A percentile compares a stretch with the other conserved stretches of the same genome.
These are phyloP conservation scores for Prionailurus viverrinus DNA, from an alignment of 2,113 vertebrate species.

Conservation along the genomic window DNA sequence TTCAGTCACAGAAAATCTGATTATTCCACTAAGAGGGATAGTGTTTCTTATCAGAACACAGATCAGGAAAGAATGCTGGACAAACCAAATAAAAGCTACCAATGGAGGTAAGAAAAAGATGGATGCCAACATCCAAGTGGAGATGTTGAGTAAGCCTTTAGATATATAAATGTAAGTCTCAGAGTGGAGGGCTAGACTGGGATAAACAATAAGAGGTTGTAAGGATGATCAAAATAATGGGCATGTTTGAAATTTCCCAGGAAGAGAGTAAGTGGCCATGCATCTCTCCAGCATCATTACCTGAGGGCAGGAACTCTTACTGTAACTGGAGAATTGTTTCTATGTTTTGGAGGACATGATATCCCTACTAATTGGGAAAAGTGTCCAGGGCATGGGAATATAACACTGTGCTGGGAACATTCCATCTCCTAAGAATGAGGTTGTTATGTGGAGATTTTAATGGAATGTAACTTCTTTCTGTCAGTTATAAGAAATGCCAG, in stretches of 20 bases:
- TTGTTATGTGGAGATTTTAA: slow-evolving; percentile 37
- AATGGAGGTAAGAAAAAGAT: slow-evolving; percentile 27
- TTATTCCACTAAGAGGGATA: neutral
- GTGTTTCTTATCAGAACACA: neutral
- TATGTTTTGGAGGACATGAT: neutral
- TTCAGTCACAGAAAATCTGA: slow-evolving; percentile 6
- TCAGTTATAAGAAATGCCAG: slow-evolving; percentile 42
- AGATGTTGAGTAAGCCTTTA: slow-evolving; percentile 32
- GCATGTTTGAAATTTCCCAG: neutral
- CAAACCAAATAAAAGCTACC: neutral
- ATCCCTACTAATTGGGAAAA: neutral
- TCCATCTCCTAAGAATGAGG: slow-evolving; percentile 26
- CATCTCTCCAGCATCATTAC: neutral
- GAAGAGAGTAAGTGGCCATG: slow-evolving; percentile 1
- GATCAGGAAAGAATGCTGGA: slow-evolving; percentile 19
- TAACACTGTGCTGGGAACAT: slow-evolving; percentile 1
- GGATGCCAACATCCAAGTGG: neutral
- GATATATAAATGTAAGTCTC: neutral
- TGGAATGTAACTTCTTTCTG: neutral
- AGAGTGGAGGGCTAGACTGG: neutral
- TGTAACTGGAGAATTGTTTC: neutral
- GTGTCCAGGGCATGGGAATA: neutral
- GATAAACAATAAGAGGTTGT: neutral
- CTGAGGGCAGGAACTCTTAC: neutral
- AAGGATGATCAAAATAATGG: slow-evolving; percentile 13